These are phyloP conservation scores for Megamerina dolium DNA, from an alignment of 2,888 invertebrate genomes.

Conservation along the genomic window DNA sequence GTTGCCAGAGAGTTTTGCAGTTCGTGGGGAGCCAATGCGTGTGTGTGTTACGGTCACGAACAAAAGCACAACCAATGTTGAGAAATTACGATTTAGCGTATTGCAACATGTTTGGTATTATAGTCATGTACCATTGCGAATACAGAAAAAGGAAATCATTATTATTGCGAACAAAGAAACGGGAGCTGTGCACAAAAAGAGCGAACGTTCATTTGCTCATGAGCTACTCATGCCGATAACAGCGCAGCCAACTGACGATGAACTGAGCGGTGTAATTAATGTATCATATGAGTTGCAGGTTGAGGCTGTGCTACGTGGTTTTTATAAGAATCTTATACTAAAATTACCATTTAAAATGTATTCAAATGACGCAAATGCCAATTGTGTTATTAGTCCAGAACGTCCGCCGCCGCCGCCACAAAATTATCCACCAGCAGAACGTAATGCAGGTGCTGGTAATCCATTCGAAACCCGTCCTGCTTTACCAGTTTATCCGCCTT, in stretches of 20 bases:
- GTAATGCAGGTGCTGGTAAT: conserved; percentile 26
- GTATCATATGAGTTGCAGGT: conserved; percentile 44
- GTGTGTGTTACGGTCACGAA: conserved; percentile 46
- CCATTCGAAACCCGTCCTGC: conserved; percentile 32
- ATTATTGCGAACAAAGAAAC: conserved; percentile 45
- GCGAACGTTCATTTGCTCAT: conserved; percentile 46
- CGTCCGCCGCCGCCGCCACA: conserved; percentile 27
- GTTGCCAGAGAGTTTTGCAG: conserved; percentile 38
- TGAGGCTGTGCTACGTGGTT: conserved; percentile 45
- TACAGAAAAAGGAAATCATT: conserved; percentile 40
- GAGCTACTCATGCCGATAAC: conserved; percentile 42
- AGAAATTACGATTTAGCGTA: conserved; percentile 44
- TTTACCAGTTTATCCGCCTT: conserved; percentile 29
- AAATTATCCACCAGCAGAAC: conserved; percentile 18
- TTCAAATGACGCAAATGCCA: conserved; percentile 26
- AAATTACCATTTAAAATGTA: conserved; percentile 42
- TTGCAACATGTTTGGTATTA: conserved; percentile 41
- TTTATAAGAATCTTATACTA: conserved; percentile 45
- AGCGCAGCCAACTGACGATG: conserved; percentile 41
- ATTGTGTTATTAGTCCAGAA: conserved; percentile 15
- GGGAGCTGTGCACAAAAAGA: conserved; percentile 46
- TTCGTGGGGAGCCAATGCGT: conserved; percentile 40
- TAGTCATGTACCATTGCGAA: conserved; percentile 39
- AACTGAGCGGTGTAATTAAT: conserved; percentile 37
- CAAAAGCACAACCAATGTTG: conserved; percentile 45